These are phyloP conservation scores for Iguana delicatissima DNA, from an alignment of 2,797 vertebrate genomes.

Conservation along the genomic window DNA sequence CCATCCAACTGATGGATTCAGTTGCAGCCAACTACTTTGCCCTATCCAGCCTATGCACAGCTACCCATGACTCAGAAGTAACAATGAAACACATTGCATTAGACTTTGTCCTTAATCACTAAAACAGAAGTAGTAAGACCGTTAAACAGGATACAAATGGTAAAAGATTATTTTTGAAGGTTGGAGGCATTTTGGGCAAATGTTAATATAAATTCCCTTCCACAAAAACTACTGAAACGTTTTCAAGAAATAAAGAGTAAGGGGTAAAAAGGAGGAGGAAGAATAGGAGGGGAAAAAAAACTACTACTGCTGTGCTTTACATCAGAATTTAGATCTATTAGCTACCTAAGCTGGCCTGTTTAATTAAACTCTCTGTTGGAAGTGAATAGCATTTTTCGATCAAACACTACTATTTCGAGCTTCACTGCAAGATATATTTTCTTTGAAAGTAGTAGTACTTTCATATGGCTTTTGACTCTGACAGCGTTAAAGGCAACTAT, in stretches of 20 bases:
- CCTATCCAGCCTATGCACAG: neutral
- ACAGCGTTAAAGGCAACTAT: constrained; percentile 37
- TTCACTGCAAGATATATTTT: constrained; percentile 51
- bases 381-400: constrained; percentile 79
- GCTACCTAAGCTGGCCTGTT: constrained; percentile 79
- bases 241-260: neutral
- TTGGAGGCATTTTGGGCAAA: neutral
- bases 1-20: neutral
- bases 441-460: constrained; percentile 36
- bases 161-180: neutral
- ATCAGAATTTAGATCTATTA: constrained; percentile 68
- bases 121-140: no score
- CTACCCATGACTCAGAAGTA: neutral
- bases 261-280: no score
- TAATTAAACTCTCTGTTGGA: constrained; percentile 88
- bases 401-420: constrained; percentile 50
- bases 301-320: neutral
- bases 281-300: neutral
- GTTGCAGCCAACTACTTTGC: neutral
- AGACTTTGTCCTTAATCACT: neutral
- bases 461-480: constrained; percentile 48
- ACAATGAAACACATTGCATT: neutral
- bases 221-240: constrained; percentile 19
- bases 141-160: neutral
- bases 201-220: neutral